A percentile compares a stretch with the other conserved stretches of the same genome.
Conservation (phyloP, 2,113 vertebrate species). For the Rattus rattus region DNA sequence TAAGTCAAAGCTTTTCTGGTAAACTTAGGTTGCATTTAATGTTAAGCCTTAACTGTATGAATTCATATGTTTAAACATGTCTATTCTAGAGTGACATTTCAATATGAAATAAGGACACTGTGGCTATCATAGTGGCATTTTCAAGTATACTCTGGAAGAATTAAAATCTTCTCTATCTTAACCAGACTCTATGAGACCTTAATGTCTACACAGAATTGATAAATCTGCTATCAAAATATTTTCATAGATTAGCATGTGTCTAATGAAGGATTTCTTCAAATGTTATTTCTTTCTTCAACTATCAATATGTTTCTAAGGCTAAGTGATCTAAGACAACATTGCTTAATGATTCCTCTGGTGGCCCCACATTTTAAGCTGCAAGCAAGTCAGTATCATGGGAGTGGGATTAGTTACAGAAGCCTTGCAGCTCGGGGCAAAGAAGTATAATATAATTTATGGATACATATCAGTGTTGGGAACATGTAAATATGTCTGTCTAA, state of each 20-base stretch:
- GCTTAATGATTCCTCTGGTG: not conserved
- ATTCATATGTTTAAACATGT: not conserved
- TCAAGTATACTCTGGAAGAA: not conserved
- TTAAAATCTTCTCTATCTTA: not conserved
- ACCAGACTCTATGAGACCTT: not conserved
- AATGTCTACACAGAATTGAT: not conserved
- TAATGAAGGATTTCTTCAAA: not conserved
- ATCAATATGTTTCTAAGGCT: not conserved
- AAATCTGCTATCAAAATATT: not conserved
- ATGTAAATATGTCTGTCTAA: not conserved
- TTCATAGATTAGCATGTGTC: not conserved
- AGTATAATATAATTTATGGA: not conserved
- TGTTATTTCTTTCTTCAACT: not conserved
- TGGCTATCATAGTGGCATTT: not conserved
- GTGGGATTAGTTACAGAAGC: not conserved
- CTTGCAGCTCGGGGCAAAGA: not conserved
- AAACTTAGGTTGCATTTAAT: not conserved
- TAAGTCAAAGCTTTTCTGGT: not conserved
- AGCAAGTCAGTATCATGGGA: not conserved
- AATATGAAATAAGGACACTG: not conserved
- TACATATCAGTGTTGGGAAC: not conserved
- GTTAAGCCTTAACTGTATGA: not conserved
- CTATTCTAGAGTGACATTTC: slow-evolving; percentile 25
- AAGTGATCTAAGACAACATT: not conserved
- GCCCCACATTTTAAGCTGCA: not conserved